These are phyloP conservation scores for Dendrocopos noguchii DNA, from an alignment of 2,113 vertebrate genomes.

Conservation along the genomic window DNA sequence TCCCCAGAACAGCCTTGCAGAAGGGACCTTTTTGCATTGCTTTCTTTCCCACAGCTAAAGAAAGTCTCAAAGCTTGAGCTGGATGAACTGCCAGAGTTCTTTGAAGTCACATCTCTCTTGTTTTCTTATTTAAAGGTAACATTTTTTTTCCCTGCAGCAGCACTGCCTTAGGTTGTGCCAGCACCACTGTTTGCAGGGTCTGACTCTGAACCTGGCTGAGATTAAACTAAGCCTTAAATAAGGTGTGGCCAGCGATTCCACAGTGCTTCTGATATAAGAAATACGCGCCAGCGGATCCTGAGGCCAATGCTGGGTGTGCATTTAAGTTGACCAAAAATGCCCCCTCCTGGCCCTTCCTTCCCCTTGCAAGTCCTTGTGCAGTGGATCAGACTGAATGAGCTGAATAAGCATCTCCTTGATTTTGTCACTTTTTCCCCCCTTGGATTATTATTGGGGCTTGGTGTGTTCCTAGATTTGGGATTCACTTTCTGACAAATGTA, in stretches of 20 bases:
- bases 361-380: conserved; percentile 29
- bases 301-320: neutral
- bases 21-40: neutral
- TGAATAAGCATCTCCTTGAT: neutral
- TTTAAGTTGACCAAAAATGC: conserved; percentile 63
- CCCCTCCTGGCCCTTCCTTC: conserved; percentile 58
- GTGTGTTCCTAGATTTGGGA: neutral
- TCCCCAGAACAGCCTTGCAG: neutral
- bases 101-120: neutral
- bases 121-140: neutral
- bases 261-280: neutral
- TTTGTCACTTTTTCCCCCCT: neutral
- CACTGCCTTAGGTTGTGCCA: neutral
- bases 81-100: neutral
- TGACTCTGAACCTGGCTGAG: neutral
- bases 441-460: neutral
- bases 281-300: neutral
- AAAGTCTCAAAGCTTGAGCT: neutral
- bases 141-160: neutral
- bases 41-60: neutral
- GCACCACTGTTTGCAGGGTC: neutral
- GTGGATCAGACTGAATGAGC: neutral
- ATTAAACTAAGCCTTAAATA: neutral
- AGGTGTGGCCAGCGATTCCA: neutral
- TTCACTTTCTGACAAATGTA: neutral